Evolutionary conservation across 1,140 invertebrate species (phyloP).

Genomic region (Aphidius ervi): DNA sequence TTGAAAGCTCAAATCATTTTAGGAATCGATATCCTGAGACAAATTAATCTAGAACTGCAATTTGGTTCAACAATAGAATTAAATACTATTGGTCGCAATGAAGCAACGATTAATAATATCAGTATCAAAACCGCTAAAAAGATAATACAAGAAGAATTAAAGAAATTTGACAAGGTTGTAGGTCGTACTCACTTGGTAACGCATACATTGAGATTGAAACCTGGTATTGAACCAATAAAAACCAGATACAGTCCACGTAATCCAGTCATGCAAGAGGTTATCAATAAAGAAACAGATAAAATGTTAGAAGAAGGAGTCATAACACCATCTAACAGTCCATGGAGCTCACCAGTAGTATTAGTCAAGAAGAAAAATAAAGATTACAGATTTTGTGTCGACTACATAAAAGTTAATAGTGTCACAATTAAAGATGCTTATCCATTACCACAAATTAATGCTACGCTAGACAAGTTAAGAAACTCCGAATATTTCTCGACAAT

Average conservation of each 20-base stretch:
- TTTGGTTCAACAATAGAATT: background rate
- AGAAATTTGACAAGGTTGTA: background rate
- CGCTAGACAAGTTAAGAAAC: slow-evolving; percentile 2
- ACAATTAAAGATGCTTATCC: slow-evolving; percentile 15
- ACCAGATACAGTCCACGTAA: background rate
- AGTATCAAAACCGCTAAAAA: slow-evolving; percentile 54
- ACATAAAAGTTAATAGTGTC: slow-evolving; percentile 5
- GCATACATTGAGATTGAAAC: background rate
- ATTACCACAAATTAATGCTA: slow-evolving; percentile 15
- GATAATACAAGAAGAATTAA: background rate
- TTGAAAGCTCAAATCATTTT: background rate
- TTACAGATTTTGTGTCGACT: slow-evolving; percentile 12
- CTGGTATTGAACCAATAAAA: background rate
- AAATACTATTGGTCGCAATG: background rate
- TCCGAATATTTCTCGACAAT: slow-evolving; percentile 8
- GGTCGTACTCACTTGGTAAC: background rate
- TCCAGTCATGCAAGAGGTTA: background rate
- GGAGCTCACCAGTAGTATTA: slow-evolving; percentile 1
- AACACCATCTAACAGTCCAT: background rate
- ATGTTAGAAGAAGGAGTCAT: slow-evolving; percentile 6
- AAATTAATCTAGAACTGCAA: background rate
- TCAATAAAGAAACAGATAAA: background rate
- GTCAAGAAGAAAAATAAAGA: background rate
- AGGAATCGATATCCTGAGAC: background rate
- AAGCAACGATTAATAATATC: background rate